Percentiles rank a stretch among this genome's conserved stretches.
phyloP scores from a whole-genome alignment of 2,113 vertebrate species.

The Phrynocephalus versicolor region DNA sequence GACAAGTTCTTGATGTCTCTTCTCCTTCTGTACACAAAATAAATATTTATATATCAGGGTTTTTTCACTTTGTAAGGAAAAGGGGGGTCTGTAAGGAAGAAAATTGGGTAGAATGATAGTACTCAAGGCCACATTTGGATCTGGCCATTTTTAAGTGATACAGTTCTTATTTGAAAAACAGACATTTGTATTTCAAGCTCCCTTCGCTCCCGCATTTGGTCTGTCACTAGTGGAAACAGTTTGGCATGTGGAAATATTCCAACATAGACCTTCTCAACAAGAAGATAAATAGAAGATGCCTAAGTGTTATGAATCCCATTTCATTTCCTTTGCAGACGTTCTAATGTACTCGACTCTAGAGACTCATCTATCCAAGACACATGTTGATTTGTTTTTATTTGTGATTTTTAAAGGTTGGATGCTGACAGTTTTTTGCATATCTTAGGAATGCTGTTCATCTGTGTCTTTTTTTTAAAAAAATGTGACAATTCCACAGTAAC shows the following conservation, averaged over 20 bases:
- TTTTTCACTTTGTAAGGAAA: too few relatives aligned
- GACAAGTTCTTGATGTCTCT: too few relatives aligned
- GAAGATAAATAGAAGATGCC: slow-evolving; percentile 38
- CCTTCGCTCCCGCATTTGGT: neutral
- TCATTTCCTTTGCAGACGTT: neutral
- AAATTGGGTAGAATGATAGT: too few relatives aligned
- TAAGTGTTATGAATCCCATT: slow-evolving; percentile 20
- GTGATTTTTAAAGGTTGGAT: slow-evolving; percentile 57
- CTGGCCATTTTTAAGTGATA: too few relatives aligned
- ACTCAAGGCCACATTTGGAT: too few relatives aligned
- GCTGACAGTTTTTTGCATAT: slow-evolving; percentile 62
- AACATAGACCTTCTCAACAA: slow-evolving; percentile 9
- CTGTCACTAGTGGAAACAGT: neutral
- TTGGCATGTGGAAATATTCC: neutral
- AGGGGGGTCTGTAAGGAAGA: too few relatives aligned
- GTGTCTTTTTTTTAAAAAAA: slow-evolving; percentile 69
- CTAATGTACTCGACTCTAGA: slow-evolving; percentile 11
- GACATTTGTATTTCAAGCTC: neutral
- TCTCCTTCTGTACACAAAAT: too few relatives aligned
- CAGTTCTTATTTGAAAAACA: neutral
- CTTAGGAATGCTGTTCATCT: slow-evolving; percentile 64
- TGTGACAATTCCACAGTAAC: slow-evolving; percentile 63
- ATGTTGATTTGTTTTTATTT: slow-evolving; percentile 57
- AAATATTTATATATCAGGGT: too few relatives aligned
- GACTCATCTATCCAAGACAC: slow-evolving; percentile 52